Percentiles rank a stretch among this genome's conserved stretches.
Evolutionary conservation across 30 jellyfish, hydroid and myxozoan species (phyloP).

Genomic region (Nemopilema nomurai): DNA sequence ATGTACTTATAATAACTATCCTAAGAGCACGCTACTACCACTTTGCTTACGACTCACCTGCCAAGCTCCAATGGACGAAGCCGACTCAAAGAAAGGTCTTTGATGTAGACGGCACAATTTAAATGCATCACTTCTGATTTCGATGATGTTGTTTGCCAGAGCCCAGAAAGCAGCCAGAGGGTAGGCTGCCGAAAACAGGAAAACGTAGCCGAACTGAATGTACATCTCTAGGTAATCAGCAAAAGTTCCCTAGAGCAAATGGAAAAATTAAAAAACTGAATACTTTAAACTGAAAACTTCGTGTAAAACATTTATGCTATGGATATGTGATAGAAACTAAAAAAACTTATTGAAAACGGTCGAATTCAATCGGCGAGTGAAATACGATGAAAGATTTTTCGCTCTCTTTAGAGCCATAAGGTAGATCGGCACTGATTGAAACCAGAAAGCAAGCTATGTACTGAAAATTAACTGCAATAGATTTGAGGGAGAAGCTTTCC

Average conservation of each 20-base stretch:
- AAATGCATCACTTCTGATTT: constrained; percentile 93
- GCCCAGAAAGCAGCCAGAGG: constrained; percentile 99
- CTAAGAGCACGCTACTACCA: background rate
- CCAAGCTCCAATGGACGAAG: constrained; percentile 98
- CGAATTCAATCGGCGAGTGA: too few species aligned
- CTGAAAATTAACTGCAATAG: too few species aligned
- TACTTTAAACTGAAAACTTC: background rate
- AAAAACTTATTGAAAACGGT: too few species aligned
- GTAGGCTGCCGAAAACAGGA: constrained; percentile 95
- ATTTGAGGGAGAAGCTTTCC: too few species aligned
- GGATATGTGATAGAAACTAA: too few species aligned
- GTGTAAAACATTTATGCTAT: too few species aligned
- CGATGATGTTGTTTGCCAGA: constrained; percentile 78
- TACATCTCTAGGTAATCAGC: constrained; percentile 93
- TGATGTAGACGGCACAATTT: constrained; percentile 84
- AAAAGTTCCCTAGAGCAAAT: constrained; percentile 73
- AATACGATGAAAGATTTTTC: too few species aligned
- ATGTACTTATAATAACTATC: too few species aligned
- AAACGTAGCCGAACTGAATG: constrained; percentile 93
- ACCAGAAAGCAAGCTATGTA: too few species aligned
- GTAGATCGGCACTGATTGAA: too few species aligned
- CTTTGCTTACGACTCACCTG: constrained; percentile 77
- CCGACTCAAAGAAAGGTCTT: constrained; percentile 87
- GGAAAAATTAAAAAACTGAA: background rate
- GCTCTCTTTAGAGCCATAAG: too few species aligned